Percentiles rank a stretch among this genome's conserved stretches.
Evolutionary conservation across 2,797 vertebrate genomes (phyloP).

Genomic region (Ctenopoma multispine): DNA sequence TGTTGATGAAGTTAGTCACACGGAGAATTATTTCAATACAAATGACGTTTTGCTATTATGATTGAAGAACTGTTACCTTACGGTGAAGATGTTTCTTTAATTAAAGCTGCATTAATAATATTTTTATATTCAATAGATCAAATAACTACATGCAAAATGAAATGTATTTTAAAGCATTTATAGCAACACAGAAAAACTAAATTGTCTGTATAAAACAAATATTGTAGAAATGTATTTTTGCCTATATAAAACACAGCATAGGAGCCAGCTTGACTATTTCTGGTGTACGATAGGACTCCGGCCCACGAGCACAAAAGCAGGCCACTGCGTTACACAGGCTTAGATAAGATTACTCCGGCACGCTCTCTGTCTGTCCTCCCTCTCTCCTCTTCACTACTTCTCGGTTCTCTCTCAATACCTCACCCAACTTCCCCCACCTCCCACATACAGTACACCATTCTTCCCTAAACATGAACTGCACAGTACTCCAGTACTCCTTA

Average conservation of each 20-base stretch:
- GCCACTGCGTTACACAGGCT: conserved; percentile 61
- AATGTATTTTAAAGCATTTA: too few relatives aligned
- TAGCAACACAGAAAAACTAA: too few relatives aligned
- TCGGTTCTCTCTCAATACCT: conserved; percentile 16
- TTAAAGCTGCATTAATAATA: too few relatives aligned
- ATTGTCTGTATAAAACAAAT: background rate
- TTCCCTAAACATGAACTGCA: conserved; percentile 22
- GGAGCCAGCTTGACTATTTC: conserved; percentile 55
- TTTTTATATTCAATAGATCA: too few relatives aligned
- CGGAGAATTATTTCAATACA: too few relatives aligned
- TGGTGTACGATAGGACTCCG: conserved; percentile 50
- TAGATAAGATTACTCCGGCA: conserved; percentile 74
- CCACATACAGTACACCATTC: background rate
- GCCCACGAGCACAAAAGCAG: conserved; percentile 56
- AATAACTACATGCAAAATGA: too few relatives aligned
- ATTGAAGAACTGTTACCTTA: too few relatives aligned
- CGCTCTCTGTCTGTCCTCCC: conserved; percentile 57
- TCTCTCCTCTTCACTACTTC: conserved; percentile 45
- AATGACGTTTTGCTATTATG: too few relatives aligned
- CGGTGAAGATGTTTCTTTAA: too few relatives aligned
- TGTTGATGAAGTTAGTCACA: too few relatives aligned
- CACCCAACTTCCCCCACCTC: background rate
- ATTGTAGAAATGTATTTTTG: background rate
- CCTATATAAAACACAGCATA: conserved; percentile 29
- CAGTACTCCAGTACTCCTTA: conserved; percentile 22